Evolutionary conservation across 2,888 invertebrate species (phyloP), one percentile per base, ranked within the genome.

Genomic region (Pycnomerus fuliginosus): DNA sequence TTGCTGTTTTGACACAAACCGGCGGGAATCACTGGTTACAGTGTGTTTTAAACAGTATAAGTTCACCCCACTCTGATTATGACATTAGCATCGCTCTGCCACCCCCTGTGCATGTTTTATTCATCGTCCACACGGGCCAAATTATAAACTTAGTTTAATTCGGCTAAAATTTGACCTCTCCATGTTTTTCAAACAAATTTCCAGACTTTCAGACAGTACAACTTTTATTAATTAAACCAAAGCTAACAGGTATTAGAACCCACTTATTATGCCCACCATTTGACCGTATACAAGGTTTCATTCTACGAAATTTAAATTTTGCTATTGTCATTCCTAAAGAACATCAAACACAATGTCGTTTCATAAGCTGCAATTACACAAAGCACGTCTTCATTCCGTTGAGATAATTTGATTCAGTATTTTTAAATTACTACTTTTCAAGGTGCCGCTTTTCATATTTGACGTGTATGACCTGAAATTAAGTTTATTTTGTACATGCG

Each of bases 11-110:
- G n/a, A n/a, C n/a, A n/a, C n/a, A n/a, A n/a, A n/a, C n/a, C n/a
- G n/a, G n/a, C n/a, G n/a, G n/a, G n/a, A n/a, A n/a, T n/a, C n/a
- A n/a, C n/a, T 14, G 0, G 3, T 3, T 29, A 29, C 10, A 16
- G 5, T 29, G 3, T 24, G n/a, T 12, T 3, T 3, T 29, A 29
- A n/a, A 10, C 16, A n/a, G n/a, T n/a, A n/a, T n/a, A n/a, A n/a
- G n/a, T n/a, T n/a, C n/a, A 4, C 29, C 29, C 15, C 11, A 2
- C 15, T 14, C 28, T 30, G 29, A 22, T 37, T 15, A 29, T 16
- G 36, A 41, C 44, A 52, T 55, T 55, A 55, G 51, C 46, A 42
- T 38, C 50, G 53, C 53, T 52, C 51, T 53, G 44, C 38, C 55
- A 49, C 55, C 42, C 38, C 37, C 48, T 38, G 37, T 38, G 20